These are phyloP conservation scores for Catharus minimus DNA, from an alignment of 2,113 vertebrate species.

Conservation along the genomic window DNA sequence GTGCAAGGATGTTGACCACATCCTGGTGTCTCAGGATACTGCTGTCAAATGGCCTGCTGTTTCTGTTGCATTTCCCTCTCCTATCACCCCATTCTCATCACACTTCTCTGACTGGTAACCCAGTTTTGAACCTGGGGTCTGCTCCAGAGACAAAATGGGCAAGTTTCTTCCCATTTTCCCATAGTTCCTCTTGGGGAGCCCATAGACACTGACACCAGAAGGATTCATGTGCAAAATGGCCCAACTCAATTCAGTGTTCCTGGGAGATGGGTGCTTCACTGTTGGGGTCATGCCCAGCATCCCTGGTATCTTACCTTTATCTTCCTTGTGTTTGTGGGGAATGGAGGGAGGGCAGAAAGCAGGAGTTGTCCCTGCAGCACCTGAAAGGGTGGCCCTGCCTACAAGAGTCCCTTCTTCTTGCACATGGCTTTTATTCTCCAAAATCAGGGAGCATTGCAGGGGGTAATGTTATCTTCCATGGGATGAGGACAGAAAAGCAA, in stretches of 20 bases:
- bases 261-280: neutral
- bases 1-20: neutral
- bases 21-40: neutral
- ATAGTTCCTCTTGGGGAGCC: neutral
- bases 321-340: neutral
- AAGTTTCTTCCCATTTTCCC: neutral
- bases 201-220: neutral
- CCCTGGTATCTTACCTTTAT: neutral
- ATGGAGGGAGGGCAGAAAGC: neutral
- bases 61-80: neutral
- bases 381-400: neutral
- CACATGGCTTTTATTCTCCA: neutral
- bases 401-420: neutral
- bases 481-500: neutral
- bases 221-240: fast-evolving
- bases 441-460: neutral
- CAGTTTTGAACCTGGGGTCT: neutral
- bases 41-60: neutral
- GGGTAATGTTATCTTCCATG: neutral
- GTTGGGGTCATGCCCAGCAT: neutral
- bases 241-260: neutral
- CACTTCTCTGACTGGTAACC: neutral
- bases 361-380: neutral
- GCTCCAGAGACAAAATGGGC: neutral
- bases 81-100: fast-evolving